Evolutionary conservation across 2,888 invertebrate species (phyloP).

Genomic region (Zygothrica quintamaculata): DNA sequence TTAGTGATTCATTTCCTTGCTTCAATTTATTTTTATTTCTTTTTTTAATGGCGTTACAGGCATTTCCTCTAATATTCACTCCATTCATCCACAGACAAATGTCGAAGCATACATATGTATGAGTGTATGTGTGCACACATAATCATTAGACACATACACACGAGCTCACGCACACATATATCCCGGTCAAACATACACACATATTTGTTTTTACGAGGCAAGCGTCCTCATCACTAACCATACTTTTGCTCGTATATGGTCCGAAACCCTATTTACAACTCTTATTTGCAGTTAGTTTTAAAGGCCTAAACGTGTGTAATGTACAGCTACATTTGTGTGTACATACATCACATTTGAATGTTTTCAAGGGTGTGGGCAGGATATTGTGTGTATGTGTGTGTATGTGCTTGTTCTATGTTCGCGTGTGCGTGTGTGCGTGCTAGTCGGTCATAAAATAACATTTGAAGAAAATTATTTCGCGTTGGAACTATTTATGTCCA

Average conservation of each 20-base stretch:
- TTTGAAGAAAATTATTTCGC: constrained; percentile 43
- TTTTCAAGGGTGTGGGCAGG: background rate
- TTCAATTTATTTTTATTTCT: constrained; percentile 64
- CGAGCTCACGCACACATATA: constrained; percentile 1
- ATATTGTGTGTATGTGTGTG: background rate
- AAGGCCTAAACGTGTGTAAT: constrained; percentile 69
- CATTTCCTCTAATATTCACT: constrained; percentile 57
- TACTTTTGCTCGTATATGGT: constrained; percentile 23
- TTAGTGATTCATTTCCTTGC: constrained; percentile 47
- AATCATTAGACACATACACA: constrained; percentile 18
- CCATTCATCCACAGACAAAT: constrained; percentile 27
- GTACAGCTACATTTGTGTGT: constrained; percentile 7
- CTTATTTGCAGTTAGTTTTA: constrained; percentile 73
- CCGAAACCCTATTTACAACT: constrained; percentile 67
- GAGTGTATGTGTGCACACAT: background rate
- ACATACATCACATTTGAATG: background rate
- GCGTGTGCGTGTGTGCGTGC: constrained; percentile 17
- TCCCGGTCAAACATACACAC: constrained; percentile 41
- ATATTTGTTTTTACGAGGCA: constrained; percentile 53
- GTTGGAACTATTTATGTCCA: constrained; percentile 51
- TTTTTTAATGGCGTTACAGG: constrained; percentile 59
- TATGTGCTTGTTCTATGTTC: constrained; percentile 3
- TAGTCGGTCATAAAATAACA: constrained; percentile 47
- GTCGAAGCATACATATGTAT: constrained; percentile 8
- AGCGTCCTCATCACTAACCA: constrained; percentile 56